Base-by-base conservation (phyloP, 2,797 vertebrate species). In the Erithacus rubecula region DNA sequence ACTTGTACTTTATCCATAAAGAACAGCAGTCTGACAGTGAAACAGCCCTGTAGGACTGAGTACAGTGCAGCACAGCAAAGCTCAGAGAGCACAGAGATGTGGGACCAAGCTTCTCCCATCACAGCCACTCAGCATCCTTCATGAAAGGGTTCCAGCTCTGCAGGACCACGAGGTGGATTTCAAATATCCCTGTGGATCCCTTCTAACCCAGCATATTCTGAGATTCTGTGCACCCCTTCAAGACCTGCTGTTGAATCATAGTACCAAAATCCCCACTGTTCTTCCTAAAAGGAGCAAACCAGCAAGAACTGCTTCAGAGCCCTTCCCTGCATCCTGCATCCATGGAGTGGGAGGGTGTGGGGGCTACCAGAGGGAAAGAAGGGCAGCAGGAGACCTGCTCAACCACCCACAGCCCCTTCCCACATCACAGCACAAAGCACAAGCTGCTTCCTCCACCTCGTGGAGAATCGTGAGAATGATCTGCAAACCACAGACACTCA, bases 371-470 rank as follows among this genome's bases (percentile, higher is more conserved):
- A 1, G 34, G 22, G 10, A 21, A 10, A 43, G 36, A 43, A 65
- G 23, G 8, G 39, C 41, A 34, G 63, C 36, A 0, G 17, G 41
- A 64, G 21, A 53, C 8, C 43, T 0, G 20, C 24, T 1, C 5
- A 30, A 18, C 36, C 3, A 4, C 55, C 43, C 8, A 18, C 34
- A n/a, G 69, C 51, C 9, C 6, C 63, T 59, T 51, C 63, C 56
- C 22, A 15, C 4, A 1, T 7, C 0, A 1, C 9, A 58, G 37
- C 65, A 22, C 2, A 0, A 16, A 1, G 21, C 53, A 3, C 11
- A 52, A 75, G 78, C 84, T 19, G 47, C 92, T 95, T 94, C 89
- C 96, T 64, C 95, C 94, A 93, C 94, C 96, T 96, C 47, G 92
- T 95, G 95, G 96, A 92, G 91, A 41, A 41, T 12, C 39, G 1